Percentiles rank a stretch among this genome's conserved stretches.
Evolutionary conservation across 1,140 invertebrate genomes (phyloP).

Genomic region (Dinothrombium tinctorium): DNA sequence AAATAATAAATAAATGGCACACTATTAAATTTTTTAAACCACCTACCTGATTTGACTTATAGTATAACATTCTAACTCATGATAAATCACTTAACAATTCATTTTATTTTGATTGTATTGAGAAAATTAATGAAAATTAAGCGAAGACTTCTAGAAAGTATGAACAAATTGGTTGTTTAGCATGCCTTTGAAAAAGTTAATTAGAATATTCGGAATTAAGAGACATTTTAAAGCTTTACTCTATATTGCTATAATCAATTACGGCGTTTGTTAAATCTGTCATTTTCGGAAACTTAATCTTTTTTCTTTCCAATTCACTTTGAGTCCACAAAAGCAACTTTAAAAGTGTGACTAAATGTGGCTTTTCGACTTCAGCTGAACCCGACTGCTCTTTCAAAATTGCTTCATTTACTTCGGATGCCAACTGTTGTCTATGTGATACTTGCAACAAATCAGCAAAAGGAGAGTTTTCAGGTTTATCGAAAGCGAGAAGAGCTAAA

Average conservation of each 20-base stretch:
- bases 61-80: too few relatives aligned
- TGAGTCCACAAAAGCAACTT: slow-evolving; percentile 87
- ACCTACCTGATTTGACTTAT: too few relatives aligned
- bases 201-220: not conserved
- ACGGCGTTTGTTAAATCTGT: slow-evolving; percentile 39
- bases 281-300: slow-evolving; percentile 78
- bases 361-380: slow-evolving; percentile 50
- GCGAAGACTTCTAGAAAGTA: not conserved
- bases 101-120: too few relatives aligned
- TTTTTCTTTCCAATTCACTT: slow-evolving; percentile 76
- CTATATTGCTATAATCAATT: not conserved
- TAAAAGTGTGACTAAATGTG: slow-evolving; percentile 62
- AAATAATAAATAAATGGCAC: too few relatives aligned
- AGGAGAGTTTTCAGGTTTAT: slow-evolving; percentile 76
- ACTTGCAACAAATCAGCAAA: slow-evolving; percentile 82
- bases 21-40: too few relatives aligned
- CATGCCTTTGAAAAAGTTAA: not conserved
- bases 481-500: slow-evolving; percentile 79
- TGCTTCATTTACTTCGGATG: slow-evolving; percentile 86
- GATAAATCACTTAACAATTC: not conserved
- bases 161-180: not conserved
- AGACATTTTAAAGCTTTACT: too few relatives aligned
- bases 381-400: slow-evolving; percentile 75
- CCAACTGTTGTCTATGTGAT: slow-evolving; percentile 83
- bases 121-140: too few relatives aligned